Conservation (phyloP, 2,113 vertebrate genomes). For the Xenus cinereus region DNA sequence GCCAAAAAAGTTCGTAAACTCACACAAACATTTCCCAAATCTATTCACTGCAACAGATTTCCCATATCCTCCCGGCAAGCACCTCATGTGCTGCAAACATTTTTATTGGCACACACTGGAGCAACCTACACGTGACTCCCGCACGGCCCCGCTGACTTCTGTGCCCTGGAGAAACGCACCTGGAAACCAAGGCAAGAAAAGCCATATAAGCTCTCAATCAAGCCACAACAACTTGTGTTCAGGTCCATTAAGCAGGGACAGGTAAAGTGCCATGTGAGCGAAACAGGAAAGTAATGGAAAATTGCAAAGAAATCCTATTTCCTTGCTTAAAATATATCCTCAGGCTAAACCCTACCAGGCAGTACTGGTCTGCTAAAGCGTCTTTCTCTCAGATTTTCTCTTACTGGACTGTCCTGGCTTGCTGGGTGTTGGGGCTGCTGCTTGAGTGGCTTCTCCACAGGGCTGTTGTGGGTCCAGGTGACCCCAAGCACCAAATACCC, state of each 20-base stretch:
- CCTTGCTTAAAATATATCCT: background rate
- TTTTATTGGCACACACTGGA: background rate
- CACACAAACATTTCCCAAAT: background rate
- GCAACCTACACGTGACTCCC: background rate
- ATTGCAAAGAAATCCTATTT: background rate
- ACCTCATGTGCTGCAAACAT: background rate
- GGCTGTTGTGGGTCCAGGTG: background rate
- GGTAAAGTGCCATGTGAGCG: background rate
- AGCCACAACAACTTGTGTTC: background rate
- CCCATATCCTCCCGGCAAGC: background rate
- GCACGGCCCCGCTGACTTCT: background rate
- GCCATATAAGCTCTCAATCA: fast-evolving
- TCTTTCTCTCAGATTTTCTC: background rate
- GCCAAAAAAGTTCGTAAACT: constrained; percentile 22
- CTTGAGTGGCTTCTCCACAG: background rate
- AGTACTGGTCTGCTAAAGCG: background rate
- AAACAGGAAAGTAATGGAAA: background rate
- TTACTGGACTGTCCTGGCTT: background rate
- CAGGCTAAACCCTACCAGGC: background rate
- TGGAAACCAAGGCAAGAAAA: background rate
- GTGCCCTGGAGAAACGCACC: background rate
- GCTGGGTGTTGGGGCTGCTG: background rate
- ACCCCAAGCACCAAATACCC: constrained; percentile 6
- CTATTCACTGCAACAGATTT: background rate
- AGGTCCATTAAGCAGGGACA: background rate